Evolutionary conservation across 2,113 vertebrate genomes (phyloP).

Genomic region (Glaucomys volans): DNA sequence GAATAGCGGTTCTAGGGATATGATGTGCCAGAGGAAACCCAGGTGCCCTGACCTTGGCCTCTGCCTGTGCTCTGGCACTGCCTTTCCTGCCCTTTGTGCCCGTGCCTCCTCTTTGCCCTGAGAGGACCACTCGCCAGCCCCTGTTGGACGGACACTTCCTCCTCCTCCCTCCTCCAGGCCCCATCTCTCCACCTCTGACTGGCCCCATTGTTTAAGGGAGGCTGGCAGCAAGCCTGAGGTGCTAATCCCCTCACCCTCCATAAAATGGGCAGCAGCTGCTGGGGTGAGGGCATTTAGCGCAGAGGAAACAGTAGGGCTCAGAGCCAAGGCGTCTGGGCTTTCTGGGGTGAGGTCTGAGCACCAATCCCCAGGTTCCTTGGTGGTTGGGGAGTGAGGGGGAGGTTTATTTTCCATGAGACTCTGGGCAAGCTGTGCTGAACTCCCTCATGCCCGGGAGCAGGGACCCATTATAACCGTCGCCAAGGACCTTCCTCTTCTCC

Average conservation of each 20-base stretch:
- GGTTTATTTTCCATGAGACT: neutral
- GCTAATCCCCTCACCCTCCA: slow-evolving; percentile 44
- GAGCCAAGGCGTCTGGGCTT: slow-evolving; percentile 72
- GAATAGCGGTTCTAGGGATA: neutral
- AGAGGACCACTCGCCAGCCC: neutral
- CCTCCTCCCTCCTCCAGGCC: no score
- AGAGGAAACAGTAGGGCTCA: slow-evolving; percentile 51
- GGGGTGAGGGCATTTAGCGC: neutral
- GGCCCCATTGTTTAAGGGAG: neutral
- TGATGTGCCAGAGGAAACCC: no score
- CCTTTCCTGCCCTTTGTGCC: neutral
- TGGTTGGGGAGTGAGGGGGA: neutral
- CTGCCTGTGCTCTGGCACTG: neutral
- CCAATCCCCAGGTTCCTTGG: slow-evolving; percentile 68
- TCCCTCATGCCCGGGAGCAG: slow-evolving; percentile 15
- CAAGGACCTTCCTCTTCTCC: slow-evolving; percentile 48
- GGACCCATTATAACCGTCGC: neutral
- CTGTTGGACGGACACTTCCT: neutral
- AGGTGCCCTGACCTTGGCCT: neutral
- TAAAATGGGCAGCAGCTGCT: slow-evolving; percentile 44
- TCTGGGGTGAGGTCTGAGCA: neutral
- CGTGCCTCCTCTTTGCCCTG: neutral
- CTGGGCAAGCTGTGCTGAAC: slow-evolving; percentile 8
- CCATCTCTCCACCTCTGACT: neutral
- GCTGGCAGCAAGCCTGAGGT: neutral